Conservation (phyloP, 2,797 vertebrate species). For the Sebastes matsubarae region DNA sequence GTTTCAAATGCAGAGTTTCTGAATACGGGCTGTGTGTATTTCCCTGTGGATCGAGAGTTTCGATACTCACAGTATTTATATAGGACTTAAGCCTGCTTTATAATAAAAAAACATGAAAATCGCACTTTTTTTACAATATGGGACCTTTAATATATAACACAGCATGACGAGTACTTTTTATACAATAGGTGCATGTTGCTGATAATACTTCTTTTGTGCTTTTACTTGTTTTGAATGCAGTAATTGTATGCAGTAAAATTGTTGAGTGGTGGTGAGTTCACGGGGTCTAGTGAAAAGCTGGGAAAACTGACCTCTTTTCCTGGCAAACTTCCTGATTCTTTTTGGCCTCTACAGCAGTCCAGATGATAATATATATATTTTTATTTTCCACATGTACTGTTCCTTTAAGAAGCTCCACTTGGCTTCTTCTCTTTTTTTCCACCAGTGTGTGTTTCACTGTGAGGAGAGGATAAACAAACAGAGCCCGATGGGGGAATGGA, state of each 20-base stretch:
- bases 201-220: background rate
- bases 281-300: background rate
- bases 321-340: background rate
- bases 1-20: too few relatives aligned
- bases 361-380: background rate
- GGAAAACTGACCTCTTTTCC: background rate
- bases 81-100: too few relatives aligned
- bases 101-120: too few relatives aligned
- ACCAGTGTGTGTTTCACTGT: conserved; percentile 68
- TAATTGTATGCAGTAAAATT: too few relatives aligned
- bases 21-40: too few relatives aligned
- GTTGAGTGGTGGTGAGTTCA: conserved; percentile 25
- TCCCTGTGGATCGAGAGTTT: too few relatives aligned
- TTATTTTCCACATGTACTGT: conserved; percentile 37
- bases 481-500: conserved; percentile 3
- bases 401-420: conserved; percentile 80
- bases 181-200: background rate
- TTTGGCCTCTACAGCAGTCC: background rate
- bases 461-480: conserved; percentile 76
- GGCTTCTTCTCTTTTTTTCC: conserved; percentile 4
- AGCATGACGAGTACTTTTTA: too few relatives aligned
- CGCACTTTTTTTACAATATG: too few relatives aligned
- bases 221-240: background rate
- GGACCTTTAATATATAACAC: background rate
- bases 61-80: too few relatives aligned